These are phyloP conservation scores for Drosophila eugracilis DNA, from an alignment of 1,140 invertebrate genomes.

Conservation along the genomic window DNA sequence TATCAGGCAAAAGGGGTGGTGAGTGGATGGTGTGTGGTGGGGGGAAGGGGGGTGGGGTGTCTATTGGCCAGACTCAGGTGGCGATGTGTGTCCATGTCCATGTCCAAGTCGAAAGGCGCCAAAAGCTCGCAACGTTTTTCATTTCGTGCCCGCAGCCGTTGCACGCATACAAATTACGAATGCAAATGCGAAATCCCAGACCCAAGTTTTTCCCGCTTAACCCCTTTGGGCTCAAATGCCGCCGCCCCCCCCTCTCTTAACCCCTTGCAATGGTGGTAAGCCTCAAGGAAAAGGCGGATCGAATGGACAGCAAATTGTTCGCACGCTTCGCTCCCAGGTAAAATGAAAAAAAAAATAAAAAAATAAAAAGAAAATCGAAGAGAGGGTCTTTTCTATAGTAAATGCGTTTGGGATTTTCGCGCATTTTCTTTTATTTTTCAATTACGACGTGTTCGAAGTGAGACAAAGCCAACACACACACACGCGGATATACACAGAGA, in stretches of 20 bases:
- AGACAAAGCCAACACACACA: conserved; percentile 23
- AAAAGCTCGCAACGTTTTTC: conserved; percentile 65
- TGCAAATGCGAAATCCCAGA: conserved; percentile 58
- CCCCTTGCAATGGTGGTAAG: conserved; percentile 11
- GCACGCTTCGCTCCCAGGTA: conserved; percentile 67
- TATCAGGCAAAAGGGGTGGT: conserved; percentile 3
- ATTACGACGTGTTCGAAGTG: conserved; percentile 58
- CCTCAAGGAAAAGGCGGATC: conserved; percentile 51
- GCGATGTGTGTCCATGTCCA: conserved; percentile 33
- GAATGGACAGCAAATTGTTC: conserved; percentile 75
- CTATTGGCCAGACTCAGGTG: conserved; percentile 24
- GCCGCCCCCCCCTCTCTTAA: background rate
- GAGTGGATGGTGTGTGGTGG: no score
- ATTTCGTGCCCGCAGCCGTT: conserved; percentile 50
- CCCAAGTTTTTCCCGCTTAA: conserved; percentile 8
- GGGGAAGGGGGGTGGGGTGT: background rate
- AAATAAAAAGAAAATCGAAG: background rate
- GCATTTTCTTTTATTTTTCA: conserved; percentile 81
- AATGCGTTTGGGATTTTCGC: conserved; percentile 72
- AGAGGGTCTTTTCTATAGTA: conserved; percentile 23
- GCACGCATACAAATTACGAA: conserved; percentile 71
- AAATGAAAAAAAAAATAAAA: background rate
- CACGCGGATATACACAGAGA: background rate
- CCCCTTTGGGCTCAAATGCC: background rate
- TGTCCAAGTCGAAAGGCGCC: conserved; percentile 60